Evolutionary conservation across 2,888 invertebrate species (phyloP), one percentile per base, ranked within the genome.

Genomic region (Drosophila gaucha): DNA sequence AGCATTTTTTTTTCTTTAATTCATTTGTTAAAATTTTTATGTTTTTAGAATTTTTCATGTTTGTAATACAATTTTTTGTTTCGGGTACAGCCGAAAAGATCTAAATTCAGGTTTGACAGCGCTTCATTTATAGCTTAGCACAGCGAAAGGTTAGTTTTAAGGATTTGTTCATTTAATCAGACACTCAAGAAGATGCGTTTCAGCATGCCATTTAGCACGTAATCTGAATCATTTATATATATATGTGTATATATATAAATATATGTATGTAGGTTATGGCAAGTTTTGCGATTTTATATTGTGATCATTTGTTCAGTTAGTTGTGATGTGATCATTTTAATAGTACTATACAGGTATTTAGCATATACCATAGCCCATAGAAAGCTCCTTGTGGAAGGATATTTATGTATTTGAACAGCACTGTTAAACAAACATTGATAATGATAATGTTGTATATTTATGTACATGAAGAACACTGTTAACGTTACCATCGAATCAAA

Each of bases 401-500:
- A 30, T 46, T 6, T 16, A 52, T 36, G 47, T 24, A n/a, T 41
- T 33, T 26, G 65, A 9, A 43, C 41, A 41, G n/a, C 41, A 5
- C 24, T 24, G 24, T 9, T 8, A 30, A 9, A 6, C 6, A 6
- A 2, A 30, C 28, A 6, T 30, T 39, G 2, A 22, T n/a, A 14
- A 22, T 2, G 22, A 22, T n/a, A 24, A 24, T 39, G 41, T 22
- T 39, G 39, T 39, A 12, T 20, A 6, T 18, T 56, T 44, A 44
- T 24, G 31, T 67, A 31, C 28, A 51, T 58, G 36, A 30, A 52
- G 50, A 67, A 63, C 51, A 39, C 60, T 60, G 80, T 78, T 71
- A 78, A 65, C 49, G 78, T 76, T 78, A 82, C 84, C 83, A 83
- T 76, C 84, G 84, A 84, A 52, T 56, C 41, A 39, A 65, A 58